A percentile compares a stretch with the other conserved stretches of the same genome.
Conservation (phyloP, 2,113 vertebrate species). For the Mugil cephalus region DNA sequence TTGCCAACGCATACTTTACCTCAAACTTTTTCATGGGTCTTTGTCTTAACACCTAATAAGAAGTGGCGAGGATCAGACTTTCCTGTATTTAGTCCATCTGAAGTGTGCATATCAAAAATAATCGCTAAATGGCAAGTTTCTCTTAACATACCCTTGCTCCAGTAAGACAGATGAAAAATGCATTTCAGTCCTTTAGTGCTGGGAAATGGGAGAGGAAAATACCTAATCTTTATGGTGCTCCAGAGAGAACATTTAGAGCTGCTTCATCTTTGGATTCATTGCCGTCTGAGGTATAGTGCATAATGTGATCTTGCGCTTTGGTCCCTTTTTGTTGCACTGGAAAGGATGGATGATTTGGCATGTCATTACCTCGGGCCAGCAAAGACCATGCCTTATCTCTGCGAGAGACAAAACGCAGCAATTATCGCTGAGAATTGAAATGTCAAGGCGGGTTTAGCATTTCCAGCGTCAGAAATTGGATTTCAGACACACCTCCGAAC, state of each 20-base stretch:
- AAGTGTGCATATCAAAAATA: conserved; percentile 19
- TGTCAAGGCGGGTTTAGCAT: conserved; percentile 70
- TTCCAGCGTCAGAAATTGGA: conserved; percentile 61
- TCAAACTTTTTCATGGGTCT: too few species aligned
- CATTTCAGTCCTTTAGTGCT: conserved; percentile 1
- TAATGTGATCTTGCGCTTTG: conserved; percentile 41
- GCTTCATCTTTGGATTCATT: conserved; percentile 21
- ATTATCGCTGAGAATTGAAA: conserved; percentile 75
- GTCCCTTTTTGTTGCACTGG: conserved; percentile 23
- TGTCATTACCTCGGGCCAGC: conserved; percentile 55
- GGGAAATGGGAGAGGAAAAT: conserved; percentile 15
- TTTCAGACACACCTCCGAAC: conserved; percentile 44
- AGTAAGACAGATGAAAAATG: conserved; percentile 14
- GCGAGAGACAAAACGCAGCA: conserved; percentile 61
- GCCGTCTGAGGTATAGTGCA: conserved; percentile 42
- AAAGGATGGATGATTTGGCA: conserved; percentile 57
- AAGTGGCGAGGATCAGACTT: conserved; percentile 6
- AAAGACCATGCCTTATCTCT: conserved; percentile 61
- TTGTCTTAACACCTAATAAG: too few species aligned
- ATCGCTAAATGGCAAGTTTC: neutral
- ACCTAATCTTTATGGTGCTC: conserved; percentile 22
- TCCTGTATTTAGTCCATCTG: conserved; percentile 1
- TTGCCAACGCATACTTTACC: neutral
- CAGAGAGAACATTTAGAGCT: conserved; percentile 20
- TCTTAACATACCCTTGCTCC: conserved; percentile 13